phyloP scores from a whole-genome alignment of 2,888 invertebrate genomes.

The Drosophila siamana region DNA sequence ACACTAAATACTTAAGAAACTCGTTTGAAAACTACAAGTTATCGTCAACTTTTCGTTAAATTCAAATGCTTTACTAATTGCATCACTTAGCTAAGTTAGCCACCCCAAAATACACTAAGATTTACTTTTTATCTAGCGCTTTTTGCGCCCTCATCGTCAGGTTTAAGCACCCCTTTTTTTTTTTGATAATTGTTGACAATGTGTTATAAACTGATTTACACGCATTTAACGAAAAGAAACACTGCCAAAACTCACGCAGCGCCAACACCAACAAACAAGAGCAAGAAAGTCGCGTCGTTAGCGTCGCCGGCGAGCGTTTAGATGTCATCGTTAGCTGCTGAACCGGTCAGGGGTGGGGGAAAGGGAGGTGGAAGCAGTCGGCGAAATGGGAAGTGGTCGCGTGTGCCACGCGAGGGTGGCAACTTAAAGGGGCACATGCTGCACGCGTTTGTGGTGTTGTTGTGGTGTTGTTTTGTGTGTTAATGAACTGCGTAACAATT shows the following conservation, averaged over 20 bases:
- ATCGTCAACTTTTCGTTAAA: too few species aligned
- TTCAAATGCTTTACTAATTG: too few species aligned
- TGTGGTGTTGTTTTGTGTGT: slow-evolving; percentile 56
- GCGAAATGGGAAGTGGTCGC: slow-evolving; percentile 57
- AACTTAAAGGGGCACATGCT: slow-evolving; percentile 48
- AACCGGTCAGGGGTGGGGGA: slow-evolving; percentile 14
- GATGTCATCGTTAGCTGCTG: slow-evolving; percentile 74
- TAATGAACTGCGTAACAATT: slow-evolving; percentile 80
- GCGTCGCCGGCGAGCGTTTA: slow-evolving; percentile 67
- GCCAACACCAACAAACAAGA: slow-evolving; percentile 64
- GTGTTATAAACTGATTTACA: slow-evolving; percentile 81
- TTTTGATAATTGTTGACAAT: slow-evolving; percentile 79
- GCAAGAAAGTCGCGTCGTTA: slow-evolving; percentile 50
- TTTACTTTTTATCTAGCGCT: not conserved
- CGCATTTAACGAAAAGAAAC: slow-evolving; percentile 77
- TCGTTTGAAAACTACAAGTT: too few species aligned
- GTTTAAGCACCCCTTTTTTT: slow-evolving; percentile 50
- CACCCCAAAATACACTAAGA: not conserved
- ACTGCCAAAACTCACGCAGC: slow-evolving; percentile 79
- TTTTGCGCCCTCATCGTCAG: not conserved
- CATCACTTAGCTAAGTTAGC: too few species aligned
- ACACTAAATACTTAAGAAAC: too few species aligned
- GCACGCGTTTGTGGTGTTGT: slow-evolving; percentile 19
- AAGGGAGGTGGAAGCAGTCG: slow-evolving; percentile 4
- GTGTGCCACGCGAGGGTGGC: slow-evolving; percentile 79